Evolutionary conservation across 1,140 invertebrate genomes (phyloP).

Genomic region (Drosophila navojoa): DNA sequence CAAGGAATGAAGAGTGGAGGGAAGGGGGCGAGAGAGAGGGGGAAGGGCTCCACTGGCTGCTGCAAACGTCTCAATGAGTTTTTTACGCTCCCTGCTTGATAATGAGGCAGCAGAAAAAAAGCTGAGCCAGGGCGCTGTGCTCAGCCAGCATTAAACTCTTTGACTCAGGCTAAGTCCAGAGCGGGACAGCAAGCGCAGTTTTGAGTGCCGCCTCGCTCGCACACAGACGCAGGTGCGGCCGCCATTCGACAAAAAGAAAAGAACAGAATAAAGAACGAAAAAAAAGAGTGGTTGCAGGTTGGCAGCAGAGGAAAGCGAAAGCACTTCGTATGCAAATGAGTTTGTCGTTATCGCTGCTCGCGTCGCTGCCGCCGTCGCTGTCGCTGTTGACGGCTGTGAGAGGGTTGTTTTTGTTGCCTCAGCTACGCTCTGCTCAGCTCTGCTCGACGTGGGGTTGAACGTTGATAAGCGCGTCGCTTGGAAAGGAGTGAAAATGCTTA

Average conservation of each 20-base stretch:
- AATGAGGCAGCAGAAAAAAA: slow-evolving; percentile 59
- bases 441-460: slow-evolving; percentile 22
- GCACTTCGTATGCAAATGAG: slow-evolving; percentile 83
- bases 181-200: slow-evolving; percentile 22
- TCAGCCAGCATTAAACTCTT: slow-evolving; percentile 79
- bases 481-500: slow-evolving; percentile 57
- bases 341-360: slow-evolving; percentile 71
- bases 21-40: background rate
- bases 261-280: slow-evolving; percentile 15
- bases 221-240: slow-evolving; percentile 57
- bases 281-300: slow-evolving; percentile 30
- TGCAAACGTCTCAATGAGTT: slow-evolving; percentile 80
- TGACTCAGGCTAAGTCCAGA: slow-evolving; percentile 61
- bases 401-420: slow-evolving; percentile 66
- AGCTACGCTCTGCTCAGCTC: slow-evolving; percentile 11
- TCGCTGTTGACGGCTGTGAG: slow-evolving; percentile 38
- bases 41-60: slow-evolving; percentile 9
- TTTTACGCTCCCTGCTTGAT: slow-evolving; percentile 79
- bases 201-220: slow-evolving; percentile 34
- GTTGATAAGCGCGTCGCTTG: slow-evolving; percentile 48
- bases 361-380: slow-evolving; percentile 36
- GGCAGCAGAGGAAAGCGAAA: slow-evolving; percentile 70
- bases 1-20: background rate
- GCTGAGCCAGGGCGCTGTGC: slow-evolving; percentile 18
- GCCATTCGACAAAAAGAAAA: slow-evolving; percentile 61